These are phyloP conservation scores for Cromileptes altivelis DNA, from an alignment of 2,113 vertebrate genomes.

Conservation along the genomic window DNA sequence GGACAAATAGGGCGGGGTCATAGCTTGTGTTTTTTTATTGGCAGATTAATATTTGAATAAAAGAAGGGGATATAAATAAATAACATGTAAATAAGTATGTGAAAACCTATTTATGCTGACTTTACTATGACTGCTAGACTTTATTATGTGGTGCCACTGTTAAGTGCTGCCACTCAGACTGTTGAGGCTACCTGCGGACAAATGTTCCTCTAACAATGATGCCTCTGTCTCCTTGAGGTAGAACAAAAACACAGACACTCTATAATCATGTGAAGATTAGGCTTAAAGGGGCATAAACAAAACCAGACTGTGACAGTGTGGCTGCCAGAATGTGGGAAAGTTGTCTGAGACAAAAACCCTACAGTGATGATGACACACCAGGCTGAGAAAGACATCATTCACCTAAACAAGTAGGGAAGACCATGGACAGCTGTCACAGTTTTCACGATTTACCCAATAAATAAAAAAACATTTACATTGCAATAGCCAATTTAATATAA, in stretches of 20 bases:
- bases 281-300: conserved; percentile 71
- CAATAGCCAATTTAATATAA: too few relatives aligned
- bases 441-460: too few relatives aligned
- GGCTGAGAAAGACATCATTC: conserved; percentile 9
- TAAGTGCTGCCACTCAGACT: neutral
- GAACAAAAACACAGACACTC: conserved; percentile 74
- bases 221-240: conserved; percentile 63
- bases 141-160: neutral
- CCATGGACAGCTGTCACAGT: too few relatives aligned
- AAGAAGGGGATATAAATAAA: neutral
- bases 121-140: neutral
- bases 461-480: too few relatives aligned
- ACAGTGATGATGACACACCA: conserved; percentile 37
- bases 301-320: conserved; percentile 64
- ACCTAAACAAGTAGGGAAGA: conserved; percentile 2
- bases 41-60: neutral
- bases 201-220: conserved; percentile 53
- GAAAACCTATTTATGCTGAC: neutral
- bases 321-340: conserved; percentile 68
- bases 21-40: neutral
- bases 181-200: conserved; percentile 32
- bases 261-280: conserved; percentile 78
- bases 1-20: neutral
- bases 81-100: neutral
- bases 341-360: conserved; percentile 52